Evolutionary conservation across 2,113 vertebrate genomes (phyloP).

Genomic region (Petromus typicus): DNA sequence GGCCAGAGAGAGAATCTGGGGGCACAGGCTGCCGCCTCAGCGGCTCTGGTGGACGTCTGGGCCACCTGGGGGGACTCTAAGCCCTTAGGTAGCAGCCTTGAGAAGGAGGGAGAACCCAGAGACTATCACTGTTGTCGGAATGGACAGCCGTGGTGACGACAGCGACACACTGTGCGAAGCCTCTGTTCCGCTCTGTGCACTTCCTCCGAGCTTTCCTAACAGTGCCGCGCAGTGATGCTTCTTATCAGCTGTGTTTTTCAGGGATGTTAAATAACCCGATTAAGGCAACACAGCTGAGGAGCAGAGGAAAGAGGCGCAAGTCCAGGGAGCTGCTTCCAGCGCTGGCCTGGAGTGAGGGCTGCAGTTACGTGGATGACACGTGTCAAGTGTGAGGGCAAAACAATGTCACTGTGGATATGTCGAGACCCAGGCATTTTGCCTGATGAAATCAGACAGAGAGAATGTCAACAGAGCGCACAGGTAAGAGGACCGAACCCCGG

Average conservation of each 20-base stretch:
- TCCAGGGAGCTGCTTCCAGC: fast-evolving
- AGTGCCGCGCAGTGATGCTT: neutral
- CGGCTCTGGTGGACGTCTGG: too few relatives aligned
- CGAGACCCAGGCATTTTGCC: neutral
- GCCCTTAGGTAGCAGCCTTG: too few relatives aligned
- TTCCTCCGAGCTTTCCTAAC: neutral
- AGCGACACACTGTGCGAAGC: neutral
- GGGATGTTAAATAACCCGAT: neutral
- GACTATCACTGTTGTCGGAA: neutral
- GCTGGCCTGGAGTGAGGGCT: neutral
- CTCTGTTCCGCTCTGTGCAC: neutral
- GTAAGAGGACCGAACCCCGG: neutral
- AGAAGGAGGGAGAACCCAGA: too few relatives aligned
- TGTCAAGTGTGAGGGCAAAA: neutral
- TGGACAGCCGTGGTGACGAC: neutral
- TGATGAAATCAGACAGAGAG: neutral
- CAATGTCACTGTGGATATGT: too few relatives aligned
- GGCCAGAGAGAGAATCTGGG: too few relatives aligned
- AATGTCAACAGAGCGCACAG: neutral
- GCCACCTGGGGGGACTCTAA: too few relatives aligned
- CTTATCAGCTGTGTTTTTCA: neutral
- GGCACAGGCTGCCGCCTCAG: too few relatives aligned
- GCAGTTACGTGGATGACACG: neutral
- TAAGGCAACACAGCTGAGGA: neutral
- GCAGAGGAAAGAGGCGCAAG: neutral